A percentile compares a stretch with the other conserved stretches of the same genome.
phyloP scores from a whole-genome alignment of 2,888 invertebrate genomes.

The Ectemnius cavifrons region DNA sequence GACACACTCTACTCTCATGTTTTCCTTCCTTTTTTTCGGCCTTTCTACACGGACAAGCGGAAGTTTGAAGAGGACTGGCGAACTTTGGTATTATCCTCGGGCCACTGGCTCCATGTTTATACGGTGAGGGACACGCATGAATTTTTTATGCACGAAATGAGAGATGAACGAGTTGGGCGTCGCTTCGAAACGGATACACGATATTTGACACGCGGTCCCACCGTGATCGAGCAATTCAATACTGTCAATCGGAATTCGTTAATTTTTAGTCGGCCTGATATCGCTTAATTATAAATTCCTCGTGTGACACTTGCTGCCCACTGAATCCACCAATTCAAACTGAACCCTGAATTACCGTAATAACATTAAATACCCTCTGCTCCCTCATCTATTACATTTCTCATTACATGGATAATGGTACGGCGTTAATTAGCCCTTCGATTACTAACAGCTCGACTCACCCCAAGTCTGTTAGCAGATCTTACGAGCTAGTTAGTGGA shows the following conservation, averaged over 20 bases:
- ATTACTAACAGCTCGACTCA: neutral
- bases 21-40: neutral
- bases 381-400: neutral
- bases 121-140: neutral
- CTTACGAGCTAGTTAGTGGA: no score
- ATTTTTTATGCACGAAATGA: neutral
- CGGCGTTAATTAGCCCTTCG: neutral
- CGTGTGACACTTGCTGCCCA: no score
- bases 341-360: neutral
- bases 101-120: neutral
- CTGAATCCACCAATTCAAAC: neutral
- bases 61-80: constrained; percentile 7
- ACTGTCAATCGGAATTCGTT: no score
- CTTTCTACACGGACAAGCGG: neutral
- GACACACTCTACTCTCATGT: constrained; percentile 19
- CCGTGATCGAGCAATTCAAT: no score
- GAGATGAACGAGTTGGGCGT: neutral
- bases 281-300: no score
- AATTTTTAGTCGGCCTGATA: no score
- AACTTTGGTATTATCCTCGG: neutral
- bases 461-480: no score
- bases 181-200: neutral
- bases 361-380: neutral
- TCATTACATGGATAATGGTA: neutral
- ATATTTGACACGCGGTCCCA: no score